Evolutionary conservation across 1,140 invertebrate genomes (phyloP), one percentile per base, ranked within the genome.

Genomic region (Hermetia illucens): DNA sequence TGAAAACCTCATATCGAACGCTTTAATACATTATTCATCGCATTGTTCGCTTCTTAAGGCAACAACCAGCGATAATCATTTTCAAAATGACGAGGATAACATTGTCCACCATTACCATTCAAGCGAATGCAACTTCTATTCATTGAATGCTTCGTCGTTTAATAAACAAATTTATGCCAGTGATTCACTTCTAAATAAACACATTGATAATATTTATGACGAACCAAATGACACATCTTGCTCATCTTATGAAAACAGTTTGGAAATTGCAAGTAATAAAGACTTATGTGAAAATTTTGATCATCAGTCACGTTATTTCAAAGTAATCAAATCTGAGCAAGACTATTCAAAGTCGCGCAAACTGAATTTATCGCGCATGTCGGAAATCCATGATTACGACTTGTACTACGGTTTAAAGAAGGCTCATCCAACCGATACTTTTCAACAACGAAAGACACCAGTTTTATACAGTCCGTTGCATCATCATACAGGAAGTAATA

Each of bases 401-500:
- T 21, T 59, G 21, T 59, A 59, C 22, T 58, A 58, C 31, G 52
- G 56, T 0, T 45, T 44, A n/a, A 47, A 55, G 5, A 36, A 47
- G 34, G 48, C 41, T 15, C 40, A 38, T 33, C 44, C 39, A 32
- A 24, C 25, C 3, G 19, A 16, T 19, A 36, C 19, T 12, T 21
- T 24, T 36, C 36, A 38, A 12, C 36, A 21, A 15, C 12, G 36
- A 5, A 39, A 39, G 22, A 31, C 37, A 21, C 30, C 37, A 20
- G 27, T 52, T 21, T 27, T 54, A 3, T 54, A 52, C 19, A 55
- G 50, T 44, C 53, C 52, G 2, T 48, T 46, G 15, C 48, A 53
- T 40, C 49, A 57, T 32, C 51, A 49, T 25, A 72, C 15, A 74
- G 74, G 37, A 69, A 73, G 4, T 74, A 71, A 42, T 69, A 73